These are phyloP conservation scores for Harpalus rufipes DNA, from an alignment of 2,888 invertebrate species.

Conservation along the genomic window DNA sequence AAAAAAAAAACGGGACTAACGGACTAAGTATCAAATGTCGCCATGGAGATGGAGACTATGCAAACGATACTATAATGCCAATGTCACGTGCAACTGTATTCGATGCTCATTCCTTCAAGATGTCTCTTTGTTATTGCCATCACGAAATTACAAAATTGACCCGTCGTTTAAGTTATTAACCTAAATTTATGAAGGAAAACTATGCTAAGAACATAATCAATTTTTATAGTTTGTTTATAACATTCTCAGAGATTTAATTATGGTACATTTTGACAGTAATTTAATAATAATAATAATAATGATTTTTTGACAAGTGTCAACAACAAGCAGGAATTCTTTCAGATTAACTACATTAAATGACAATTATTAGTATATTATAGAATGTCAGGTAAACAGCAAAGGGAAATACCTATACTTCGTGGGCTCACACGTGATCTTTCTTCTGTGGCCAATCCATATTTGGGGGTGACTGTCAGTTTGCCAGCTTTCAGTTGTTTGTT, in stretches of 20 bases:
- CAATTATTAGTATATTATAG: too few relatives aligned
- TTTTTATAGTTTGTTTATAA: slow-evolving; percentile 36
- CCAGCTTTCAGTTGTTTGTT: too few relatives aligned
- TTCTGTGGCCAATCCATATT: too few relatives aligned
- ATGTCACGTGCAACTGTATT: slow-evolving; percentile 11
- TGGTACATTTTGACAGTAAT: background rate
- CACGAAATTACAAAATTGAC: slow-evolving; percentile 62
- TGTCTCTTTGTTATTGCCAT: slow-evolving; percentile 28
- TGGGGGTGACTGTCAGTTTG: too few relatives aligned
- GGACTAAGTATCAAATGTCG: slow-evolving; percentile 20
- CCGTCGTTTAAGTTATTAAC: slow-evolving; percentile 63
- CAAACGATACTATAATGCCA: background rate
- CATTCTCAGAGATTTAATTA: slow-evolving; percentile 34
- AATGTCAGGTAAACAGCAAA: too few relatives aligned
- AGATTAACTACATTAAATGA: too few relatives aligned
- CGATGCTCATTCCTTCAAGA: slow-evolving; percentile 25
- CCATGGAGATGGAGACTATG: background rate
- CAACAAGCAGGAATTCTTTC: too few relatives aligned
- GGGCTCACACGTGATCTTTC: too few relatives aligned
- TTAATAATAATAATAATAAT: too few relatives aligned
- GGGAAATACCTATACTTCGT: too few relatives aligned
- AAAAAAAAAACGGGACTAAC: slow-evolving; percentile 1
- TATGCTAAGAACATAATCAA: slow-evolving; percentile 30
- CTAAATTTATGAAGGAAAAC: slow-evolving; percentile 47
- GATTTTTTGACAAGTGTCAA: too few relatives aligned